These are phyloP conservation scores for Apostichopus parvimensis DNA, from an alignment of 35 echinoderm and acorn worm genomes.

Conservation along the genomic window DNA sequence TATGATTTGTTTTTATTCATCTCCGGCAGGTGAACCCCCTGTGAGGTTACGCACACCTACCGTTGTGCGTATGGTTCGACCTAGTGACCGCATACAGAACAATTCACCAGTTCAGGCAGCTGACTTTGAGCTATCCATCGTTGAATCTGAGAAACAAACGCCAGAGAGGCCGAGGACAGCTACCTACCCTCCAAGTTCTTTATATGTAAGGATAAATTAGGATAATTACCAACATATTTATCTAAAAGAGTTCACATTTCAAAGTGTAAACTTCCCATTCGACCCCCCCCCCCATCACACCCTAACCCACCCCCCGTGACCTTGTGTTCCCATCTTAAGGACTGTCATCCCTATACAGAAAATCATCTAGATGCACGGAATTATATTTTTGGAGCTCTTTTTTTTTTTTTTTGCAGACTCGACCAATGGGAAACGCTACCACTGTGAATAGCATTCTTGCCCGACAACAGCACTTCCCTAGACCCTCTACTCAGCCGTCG, in stretches of 20 bases:
- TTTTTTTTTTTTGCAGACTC: conserved; percentile 2
- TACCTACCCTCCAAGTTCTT: neutral
- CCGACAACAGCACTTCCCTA: conserved; percentile 44
- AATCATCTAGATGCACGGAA: too few species aligned
- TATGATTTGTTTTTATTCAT: neutral
- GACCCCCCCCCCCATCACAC: too few species aligned
- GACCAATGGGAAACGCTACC: conserved; percentile 84
- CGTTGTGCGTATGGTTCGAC: conserved; percentile 74
- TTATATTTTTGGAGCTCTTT: too few species aligned
- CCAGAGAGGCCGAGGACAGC: conserved; percentile 21
- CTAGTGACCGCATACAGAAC: conserved; percentile 35
- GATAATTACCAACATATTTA: too few species aligned
- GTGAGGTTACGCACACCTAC: conserved; percentile 66
- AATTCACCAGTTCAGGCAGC: conserved; percentile 4
- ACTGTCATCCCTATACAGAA: too few species aligned
- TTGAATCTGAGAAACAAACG: neutral
- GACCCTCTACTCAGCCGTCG: conserved; percentile 4
- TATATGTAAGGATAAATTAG: conserved; percentile 39
- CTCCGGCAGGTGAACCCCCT: neutral
- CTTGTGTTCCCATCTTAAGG: too few species aligned
- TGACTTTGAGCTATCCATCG: conserved; percentile 63
- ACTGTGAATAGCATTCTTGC: conserved; percentile 81
- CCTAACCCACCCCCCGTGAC: too few species aligned
- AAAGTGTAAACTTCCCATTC: too few species aligned
- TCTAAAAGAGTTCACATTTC: too few species aligned